Evolutionary conservation across 2,113 vertebrate species (phyloP), one percentile per base, ranked within the genome.

Genomic region (Manacus vitellinus): DNA sequence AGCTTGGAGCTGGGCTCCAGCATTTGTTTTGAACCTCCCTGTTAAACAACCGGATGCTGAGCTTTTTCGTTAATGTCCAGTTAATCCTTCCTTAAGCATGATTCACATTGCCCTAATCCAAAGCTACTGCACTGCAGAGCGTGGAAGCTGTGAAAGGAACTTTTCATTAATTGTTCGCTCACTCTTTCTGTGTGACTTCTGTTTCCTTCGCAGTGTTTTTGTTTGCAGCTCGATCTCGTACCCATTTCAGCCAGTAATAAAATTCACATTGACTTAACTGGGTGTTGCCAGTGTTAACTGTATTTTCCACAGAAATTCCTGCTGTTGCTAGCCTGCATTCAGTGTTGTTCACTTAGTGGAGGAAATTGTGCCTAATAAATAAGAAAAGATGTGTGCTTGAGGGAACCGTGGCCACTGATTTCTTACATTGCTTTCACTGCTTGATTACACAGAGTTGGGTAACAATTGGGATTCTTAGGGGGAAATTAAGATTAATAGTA

Each of bases 111-210:
- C 87, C 87, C 88, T 91, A 47, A 77, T 92, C 88, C 91, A 90
- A 3, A 93, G 61, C 71, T 70, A 41, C 81, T 66, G 80, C 87
- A 27, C 4, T 81, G 81, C 84, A 58, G 66, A 83, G 67, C 47
- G 5, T 59, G 82, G 54, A 54, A 85, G 63, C 81, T 70, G 75
- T 76, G 89, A 92, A 93, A 93, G 92, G 80, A 94, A 93, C 78
- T 94, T 91, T 76, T 91, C 89, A 33, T 88, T 79, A 79, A 91
- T 95, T 95, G 88, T 89, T 96, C 72, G 4, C 88, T 90, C 73
- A 54, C 84, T 90, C 85, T 66, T 94, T 78, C 93, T 96, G 25
- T 70, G 13, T 66, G 66, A 65, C 78, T 92, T 86, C 82, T 93
- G 51, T 74, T 96, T 93, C 85, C 83, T 92, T 90, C 6, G 63